A percentile compares a stretch with the other conserved stretches of the same genome.
These are phyloP conservation scores for Seriola quinqueradiata DNA, from an alignment of 2,113 vertebrate genomes.

Conservation along the genomic window DNA sequence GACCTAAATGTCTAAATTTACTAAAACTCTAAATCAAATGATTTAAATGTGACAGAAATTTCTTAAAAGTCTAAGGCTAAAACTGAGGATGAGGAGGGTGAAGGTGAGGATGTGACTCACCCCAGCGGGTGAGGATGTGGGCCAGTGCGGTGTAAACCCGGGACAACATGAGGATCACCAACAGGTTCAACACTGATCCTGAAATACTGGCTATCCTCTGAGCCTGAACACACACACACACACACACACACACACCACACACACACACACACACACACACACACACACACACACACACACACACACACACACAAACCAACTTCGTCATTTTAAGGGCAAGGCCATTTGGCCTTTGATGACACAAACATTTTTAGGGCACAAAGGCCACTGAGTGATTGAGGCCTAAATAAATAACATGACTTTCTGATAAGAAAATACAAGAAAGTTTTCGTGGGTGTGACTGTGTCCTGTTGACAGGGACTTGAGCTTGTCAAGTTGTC, in stretches of 20 bases:
- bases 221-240: slow-evolving; percentile 73
- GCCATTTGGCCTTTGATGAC: no score
- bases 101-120: slow-evolving; percentile 63
- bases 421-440: no score
- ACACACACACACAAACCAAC: no score
- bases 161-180: slow-evolving; percentile 85
- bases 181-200: slow-evolving; percentile 83
- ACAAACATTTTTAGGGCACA: no score
- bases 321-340: no score
- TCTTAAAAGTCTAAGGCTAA: neutral
- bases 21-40: neutral
- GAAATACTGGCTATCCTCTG: slow-evolving; percentile 81
- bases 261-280: neutral
- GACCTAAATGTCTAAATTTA: no score
- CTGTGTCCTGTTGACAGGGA: no score
- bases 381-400: no score
- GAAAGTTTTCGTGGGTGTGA: neutral
- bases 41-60: neutral
- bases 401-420: no score
- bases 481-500: no score
- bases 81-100: neutral
- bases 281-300: no score
- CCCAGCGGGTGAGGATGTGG: slow-evolving; percentile 86
- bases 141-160: slow-evolving; percentile 82
- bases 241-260: slow-evolving; percentile 13